Conservation (phyloP, 2,888 invertebrate species). For the Heliconius erato region DNA sequence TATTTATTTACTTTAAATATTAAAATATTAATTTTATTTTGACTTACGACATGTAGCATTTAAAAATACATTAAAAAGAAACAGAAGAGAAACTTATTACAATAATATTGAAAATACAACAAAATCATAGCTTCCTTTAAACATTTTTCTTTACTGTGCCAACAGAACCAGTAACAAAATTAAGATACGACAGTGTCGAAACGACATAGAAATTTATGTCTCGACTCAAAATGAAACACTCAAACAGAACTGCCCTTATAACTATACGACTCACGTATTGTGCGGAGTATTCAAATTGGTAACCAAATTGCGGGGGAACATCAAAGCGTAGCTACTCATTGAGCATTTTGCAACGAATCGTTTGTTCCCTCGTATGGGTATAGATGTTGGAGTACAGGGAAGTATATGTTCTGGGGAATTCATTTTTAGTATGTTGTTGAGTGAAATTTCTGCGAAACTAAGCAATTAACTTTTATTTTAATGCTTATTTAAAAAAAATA, state of each 20-base stretch:
- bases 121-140: neutral
- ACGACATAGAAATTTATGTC: neutral
- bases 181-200: neutral
- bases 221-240: slow-evolving; percentile 3
- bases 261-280: slow-evolving; percentile 29
- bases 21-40: too few relatives aligned
- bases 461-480: too few relatives aligned
- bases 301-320: slow-evolving; percentile 40
- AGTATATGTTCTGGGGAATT: neutral
- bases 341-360: slow-evolving; percentile 48
- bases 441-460: neutral
- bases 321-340: slow-evolving; percentile 44
- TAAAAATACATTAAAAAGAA: neutral
- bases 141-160: neutral
- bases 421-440: neutral
- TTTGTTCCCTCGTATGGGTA: slow-evolving; percentile 9
- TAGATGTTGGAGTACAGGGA: slow-evolving; percentile 27
- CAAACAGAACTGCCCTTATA: slow-evolving; percentile 22
- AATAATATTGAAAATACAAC: neutral
- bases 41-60: neutral
- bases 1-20: too few relatives aligned
- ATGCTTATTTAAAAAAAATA: too few relatives aligned
- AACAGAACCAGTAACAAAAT: neutral
- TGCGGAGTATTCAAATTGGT: slow-evolving; percentile 38
- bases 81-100: neutral